Percentiles rank a stretch among this genome's conserved stretches.
These are phyloP conservation scores for Spea multiplicata DNA, from an alignment of 2,113 vertebrate species.

Conservation along the genomic window DNA sequence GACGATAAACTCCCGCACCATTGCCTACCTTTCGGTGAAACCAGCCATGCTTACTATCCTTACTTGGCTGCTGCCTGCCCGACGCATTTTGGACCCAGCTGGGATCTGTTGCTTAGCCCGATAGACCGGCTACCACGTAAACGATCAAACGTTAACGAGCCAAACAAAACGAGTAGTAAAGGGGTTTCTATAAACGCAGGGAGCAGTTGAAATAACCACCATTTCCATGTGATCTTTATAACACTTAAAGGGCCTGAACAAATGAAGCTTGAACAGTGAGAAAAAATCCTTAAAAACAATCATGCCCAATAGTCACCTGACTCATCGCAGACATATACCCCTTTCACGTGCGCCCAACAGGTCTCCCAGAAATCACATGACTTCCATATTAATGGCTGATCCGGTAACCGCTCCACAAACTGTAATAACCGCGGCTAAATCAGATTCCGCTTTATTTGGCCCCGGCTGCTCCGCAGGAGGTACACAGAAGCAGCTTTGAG, in stretches of 20 bases:
- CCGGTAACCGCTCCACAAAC: constrained; percentile 73
- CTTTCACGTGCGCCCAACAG: constrained; percentile 32
- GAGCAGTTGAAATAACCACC: not conserved
- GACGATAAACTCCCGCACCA: too few species aligned
- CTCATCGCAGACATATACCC: constrained; percentile 1
- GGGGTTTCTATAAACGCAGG: too few species aligned
- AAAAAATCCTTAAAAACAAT: not conserved
- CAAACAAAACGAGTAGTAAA: too few species aligned
- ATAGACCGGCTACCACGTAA: too few species aligned
- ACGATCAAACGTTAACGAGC: too few species aligned
- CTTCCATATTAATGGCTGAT: constrained; percentile 54
- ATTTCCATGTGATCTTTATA: not conserved
- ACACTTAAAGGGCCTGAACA: not conserved
- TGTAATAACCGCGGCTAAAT: constrained; percentile 80
- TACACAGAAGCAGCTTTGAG: constrained; percentile 66
- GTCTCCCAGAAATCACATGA: constrained; percentile 49
- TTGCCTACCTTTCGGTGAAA: too few species aligned
- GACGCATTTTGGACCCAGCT: too few species aligned
- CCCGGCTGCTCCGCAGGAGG: constrained; percentile 54
- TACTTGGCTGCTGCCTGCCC: too few species aligned
- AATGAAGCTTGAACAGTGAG: not conserved
- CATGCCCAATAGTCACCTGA: not conserved
- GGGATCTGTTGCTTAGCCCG: too few species aligned
- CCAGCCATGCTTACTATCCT: too few species aligned
- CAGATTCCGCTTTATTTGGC: constrained; percentile 78